Evolutionary conservation across 2,888 invertebrate genomes (phyloP).

Genomic region (Unio pictorum): DNA sequence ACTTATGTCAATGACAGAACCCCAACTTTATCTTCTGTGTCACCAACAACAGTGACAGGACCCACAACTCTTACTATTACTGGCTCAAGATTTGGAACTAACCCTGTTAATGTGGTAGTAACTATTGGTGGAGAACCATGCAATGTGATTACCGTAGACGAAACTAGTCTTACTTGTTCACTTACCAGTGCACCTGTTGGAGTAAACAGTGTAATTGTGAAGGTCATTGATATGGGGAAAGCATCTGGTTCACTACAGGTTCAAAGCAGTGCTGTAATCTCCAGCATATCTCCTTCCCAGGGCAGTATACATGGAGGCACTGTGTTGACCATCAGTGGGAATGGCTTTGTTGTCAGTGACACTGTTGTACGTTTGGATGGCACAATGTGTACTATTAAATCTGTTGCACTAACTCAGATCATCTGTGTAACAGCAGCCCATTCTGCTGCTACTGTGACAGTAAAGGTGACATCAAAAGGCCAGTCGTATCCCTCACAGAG

Average conservation of each 20-base stretch:
- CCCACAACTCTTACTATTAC: conserved; percentile 37
- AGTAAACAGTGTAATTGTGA: conserved; percentile 36
- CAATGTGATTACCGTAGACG: conserved; percentile 21
- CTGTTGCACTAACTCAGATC: conserved; percentile 35
- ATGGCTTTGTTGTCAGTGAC: conserved; percentile 33
- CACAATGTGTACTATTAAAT: conserved; percentile 31
- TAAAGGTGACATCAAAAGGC: conserved; percentile 43
- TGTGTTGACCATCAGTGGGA: conserved; percentile 29
- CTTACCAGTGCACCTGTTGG: conserved; percentile 46
- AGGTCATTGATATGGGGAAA: conserved; percentile 32
- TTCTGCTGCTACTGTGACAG: conserved; percentile 8
- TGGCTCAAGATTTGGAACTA: conserved; percentile 35
- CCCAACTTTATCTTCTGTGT: conserved; percentile 29
- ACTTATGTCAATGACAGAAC: conserved; percentile 35
- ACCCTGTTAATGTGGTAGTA: conserved; percentile 29
- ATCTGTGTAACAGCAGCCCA: conserved; percentile 32
- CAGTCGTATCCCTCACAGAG: conserved; percentile 29
- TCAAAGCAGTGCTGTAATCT: conserved; percentile 17
- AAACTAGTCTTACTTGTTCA: conserved; percentile 39
- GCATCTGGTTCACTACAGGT: conserved; percentile 23
- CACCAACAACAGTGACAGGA: conserved; percentile 29
- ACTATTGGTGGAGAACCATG: conserved; percentile 50
- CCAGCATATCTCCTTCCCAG: conserved; percentile 20
- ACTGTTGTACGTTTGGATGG: conserved; percentile 43
- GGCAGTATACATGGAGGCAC: conserved; percentile 42